These are phyloP conservation scores for Tinea trinotella DNA, from an alignment of 2,888 invertebrate species.

Conservation along the genomic window DNA sequence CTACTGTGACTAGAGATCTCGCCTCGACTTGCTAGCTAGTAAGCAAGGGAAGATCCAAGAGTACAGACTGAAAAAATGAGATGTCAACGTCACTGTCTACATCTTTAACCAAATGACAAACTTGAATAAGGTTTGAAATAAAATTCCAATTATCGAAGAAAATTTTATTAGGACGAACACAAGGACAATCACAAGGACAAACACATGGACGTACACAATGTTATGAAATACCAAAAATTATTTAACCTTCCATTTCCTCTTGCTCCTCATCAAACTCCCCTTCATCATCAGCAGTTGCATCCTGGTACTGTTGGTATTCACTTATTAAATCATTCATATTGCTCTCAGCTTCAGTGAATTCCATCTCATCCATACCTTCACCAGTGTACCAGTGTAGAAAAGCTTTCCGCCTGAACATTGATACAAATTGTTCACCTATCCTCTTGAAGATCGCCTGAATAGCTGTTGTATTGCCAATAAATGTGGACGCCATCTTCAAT, in stretches of 20 bases:
- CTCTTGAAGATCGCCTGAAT: conserved; percentile 91
- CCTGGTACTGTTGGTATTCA: conserved; percentile 84
- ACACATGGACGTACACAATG: conserved; percentile 39
- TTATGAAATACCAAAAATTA: conserved; percentile 30
- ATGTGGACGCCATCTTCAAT: conserved; percentile 89
- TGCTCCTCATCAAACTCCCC: conserved; percentile 68
- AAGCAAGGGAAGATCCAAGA: too few relatives aligned
- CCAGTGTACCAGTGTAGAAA: conserved; percentile 98
- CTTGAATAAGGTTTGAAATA: not conserved
- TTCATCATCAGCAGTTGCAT: conserved; percentile 71
- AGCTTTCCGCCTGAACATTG: conserved; percentile 96
- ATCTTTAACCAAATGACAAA: too few relatives aligned
- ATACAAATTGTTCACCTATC: conserved; percentile 87
- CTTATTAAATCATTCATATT: conserved; percentile 84
- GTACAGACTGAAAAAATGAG: too few relatives aligned
- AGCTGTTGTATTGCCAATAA: conserved; percentile 89
- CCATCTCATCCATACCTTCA: conserved; percentile 94
- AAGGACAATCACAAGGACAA: too few relatives aligned
- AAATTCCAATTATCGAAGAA: not conserved
- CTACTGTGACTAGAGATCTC: too few relatives aligned
- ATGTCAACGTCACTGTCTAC: too few relatives aligned
- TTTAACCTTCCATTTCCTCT: conserved; percentile 57
- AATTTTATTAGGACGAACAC: conserved; percentile 24
- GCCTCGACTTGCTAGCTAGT: too few relatives aligned
- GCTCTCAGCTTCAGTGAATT: conserved; percentile 92